These are phyloP conservation scores for Nothoprocta perdicaria DNA, from an alignment of 2,113 vertebrate genomes.

Conservation along the genomic window DNA sequence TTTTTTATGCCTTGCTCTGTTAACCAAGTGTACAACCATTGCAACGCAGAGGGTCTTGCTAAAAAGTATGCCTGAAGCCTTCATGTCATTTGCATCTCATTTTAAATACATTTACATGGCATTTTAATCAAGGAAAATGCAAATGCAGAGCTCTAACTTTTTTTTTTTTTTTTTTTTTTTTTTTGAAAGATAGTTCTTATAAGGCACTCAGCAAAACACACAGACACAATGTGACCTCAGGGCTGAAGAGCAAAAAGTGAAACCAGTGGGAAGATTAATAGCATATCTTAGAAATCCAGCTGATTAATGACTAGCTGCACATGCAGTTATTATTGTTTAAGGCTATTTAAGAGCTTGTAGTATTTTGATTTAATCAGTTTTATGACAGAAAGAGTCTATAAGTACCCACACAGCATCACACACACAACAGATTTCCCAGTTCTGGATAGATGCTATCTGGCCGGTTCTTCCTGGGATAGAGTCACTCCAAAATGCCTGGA, in stretches of 20 bases:
- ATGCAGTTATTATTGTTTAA: neutral
- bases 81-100: constrained; percentile 59
- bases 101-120: constrained; percentile 65
- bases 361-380: constrained; percentile 12
- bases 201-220: constrained; percentile 32
- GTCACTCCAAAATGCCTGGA: neutral
- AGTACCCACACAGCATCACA: neutral
- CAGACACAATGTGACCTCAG: constrained; percentile 49
- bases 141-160: constrained; percentile 34
- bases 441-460: neutral
- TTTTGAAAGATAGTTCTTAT: constrained; percentile 22
- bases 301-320: constrained; percentile 26
- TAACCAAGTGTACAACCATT: constrained; percentile 29
- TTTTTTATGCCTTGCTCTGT: neutral
- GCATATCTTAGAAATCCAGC: constrained; percentile 18
- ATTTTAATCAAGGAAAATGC: constrained; percentile 69
- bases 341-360: neutral
- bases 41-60: constrained; percentile 37
- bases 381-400: neutral
- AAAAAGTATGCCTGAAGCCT: constrained; percentile 15
- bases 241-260: neutral
- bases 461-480: neutral
- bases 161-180: constrained; percentile 26
- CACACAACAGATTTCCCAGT: neutral
- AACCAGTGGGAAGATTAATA: neutral